Percentiles rank a stretch among this genome's conserved stretches.
Evolutionary conservation across 2,113 vertebrate species (phyloP).

Genomic region (Vulpes lagopus): DNA sequence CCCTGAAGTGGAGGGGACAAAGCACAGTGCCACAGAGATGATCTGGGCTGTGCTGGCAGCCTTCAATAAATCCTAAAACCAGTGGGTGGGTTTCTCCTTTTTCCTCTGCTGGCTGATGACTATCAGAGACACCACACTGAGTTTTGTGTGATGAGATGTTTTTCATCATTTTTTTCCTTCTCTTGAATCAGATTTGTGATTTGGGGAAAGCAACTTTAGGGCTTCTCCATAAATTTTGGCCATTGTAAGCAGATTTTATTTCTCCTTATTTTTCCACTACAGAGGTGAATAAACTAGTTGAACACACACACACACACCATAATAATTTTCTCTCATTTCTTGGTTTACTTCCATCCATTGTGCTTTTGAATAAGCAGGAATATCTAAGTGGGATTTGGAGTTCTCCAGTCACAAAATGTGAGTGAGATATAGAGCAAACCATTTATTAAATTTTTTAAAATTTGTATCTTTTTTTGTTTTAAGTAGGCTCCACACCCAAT

Average conservation of each 20-base stretch:
- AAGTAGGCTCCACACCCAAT: not conserved
- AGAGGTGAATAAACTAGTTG: not conserved
- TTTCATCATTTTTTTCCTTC: conserved; percentile 47
- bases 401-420: conserved; percentile 43
- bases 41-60: conserved; percentile 93
- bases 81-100: not conserved
- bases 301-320: not conserved
- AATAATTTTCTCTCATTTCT: conserved; percentile 28
- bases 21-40: conserved; percentile 87
- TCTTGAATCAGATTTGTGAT: conserved; percentile 66
- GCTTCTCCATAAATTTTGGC: conserved; percentile 34
- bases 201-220: conserved; percentile 40
- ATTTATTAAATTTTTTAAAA: conserved; percentile 26
- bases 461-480: not conserved
- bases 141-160: conserved; percentile 60
- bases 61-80: conserved; percentile 89
- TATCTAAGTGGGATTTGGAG: not conserved
- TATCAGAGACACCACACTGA: conserved; percentile 48
- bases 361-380: conserved; percentile 55
- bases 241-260: conserved; percentile 23
- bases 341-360: conserved; percentile 29
- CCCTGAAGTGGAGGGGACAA: conserved; percentile 88
- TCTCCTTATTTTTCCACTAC: conserved; percentile 32
- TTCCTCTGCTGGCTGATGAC: conserved; percentile 21
- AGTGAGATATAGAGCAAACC: conserved; percentile 64